Percentiles rank a stretch among this genome's conserved stretches.
Conservation (phyloP, 2,113 vertebrate species). For the Xiphorhynchus elegans region DNA sequence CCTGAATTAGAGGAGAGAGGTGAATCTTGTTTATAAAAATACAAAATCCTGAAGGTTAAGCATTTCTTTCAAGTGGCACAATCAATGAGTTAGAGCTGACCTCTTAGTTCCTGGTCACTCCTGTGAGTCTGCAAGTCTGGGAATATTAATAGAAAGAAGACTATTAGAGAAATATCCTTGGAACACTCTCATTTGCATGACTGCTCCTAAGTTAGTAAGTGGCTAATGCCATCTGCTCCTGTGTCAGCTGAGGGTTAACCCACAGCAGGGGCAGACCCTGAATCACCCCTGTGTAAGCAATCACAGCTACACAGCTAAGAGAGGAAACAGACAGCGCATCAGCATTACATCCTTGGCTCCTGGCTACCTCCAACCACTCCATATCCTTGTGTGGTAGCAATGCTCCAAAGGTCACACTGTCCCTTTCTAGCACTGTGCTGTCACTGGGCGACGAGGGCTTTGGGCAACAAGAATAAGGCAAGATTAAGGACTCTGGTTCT, state of each 20-base stretch:
- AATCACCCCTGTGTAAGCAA: not conserved
- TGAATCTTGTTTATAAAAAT: constrained; percentile 54
- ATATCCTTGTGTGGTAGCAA: not conserved
- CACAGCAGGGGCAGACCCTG: not conserved
- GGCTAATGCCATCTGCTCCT: constrained; percentile 38
- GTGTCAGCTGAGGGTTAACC: constrained; percentile 17
- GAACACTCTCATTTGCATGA: constrained; percentile 1
- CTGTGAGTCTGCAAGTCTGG: not conserved
- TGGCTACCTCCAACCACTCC: not conserved
- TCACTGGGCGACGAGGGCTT: not conserved
- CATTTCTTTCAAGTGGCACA: not conserved
- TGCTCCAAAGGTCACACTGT: constrained; percentile 3
- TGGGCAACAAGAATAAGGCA: not conserved
- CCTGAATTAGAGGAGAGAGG: constrained; percentile 40
- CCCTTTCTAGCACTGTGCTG: not conserved
- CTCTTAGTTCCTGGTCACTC: constrained; percentile 8
- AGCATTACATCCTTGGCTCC: not conserved
- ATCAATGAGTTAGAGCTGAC: not conserved
- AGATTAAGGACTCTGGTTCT: not conserved
- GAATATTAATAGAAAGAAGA: constrained; percentile 14
- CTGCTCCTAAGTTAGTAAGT: constrained; percentile 5
- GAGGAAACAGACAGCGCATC: not conserved
- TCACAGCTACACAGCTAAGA: not conserved
- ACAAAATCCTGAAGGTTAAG: constrained; percentile 23
- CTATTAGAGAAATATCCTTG: constrained; percentile 4